These are phyloP conservation scores for Graptemys geographica DNA, from an alignment of 2,797 vertebrate genomes.

Conservation along the genomic window DNA sequence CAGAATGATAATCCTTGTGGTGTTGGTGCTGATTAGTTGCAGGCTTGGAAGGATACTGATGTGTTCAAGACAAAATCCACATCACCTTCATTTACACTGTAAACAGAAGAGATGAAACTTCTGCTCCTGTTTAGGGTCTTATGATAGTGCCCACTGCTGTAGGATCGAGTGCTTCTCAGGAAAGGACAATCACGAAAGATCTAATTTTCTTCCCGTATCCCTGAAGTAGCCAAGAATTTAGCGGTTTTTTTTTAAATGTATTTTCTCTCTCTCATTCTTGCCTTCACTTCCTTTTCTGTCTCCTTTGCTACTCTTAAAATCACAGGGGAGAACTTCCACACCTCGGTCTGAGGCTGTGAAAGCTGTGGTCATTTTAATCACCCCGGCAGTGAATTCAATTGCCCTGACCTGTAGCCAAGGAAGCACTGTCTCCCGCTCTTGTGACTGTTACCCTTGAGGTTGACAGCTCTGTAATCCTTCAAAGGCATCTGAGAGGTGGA, in stretches of 20 bases:
- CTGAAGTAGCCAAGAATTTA: neutral
- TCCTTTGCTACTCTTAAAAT: neutral
- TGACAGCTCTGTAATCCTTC: neutral
- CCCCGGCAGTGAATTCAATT: neutral
- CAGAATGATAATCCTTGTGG: neutral
- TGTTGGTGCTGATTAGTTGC: rapidly evolving
- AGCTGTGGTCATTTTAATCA: neutral
- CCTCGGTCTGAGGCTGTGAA: neutral
- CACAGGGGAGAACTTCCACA: neutral
- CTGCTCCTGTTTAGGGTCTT: rapidly evolving
- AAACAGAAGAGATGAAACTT: neutral
- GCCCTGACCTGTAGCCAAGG: neutral
- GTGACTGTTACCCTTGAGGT: neutral
- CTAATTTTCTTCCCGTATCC: neutral
- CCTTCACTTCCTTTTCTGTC: neutral
- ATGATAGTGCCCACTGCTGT: neutral
- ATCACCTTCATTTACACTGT: neutral
- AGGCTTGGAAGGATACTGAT: rapidly evolving
- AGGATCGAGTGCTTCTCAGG: neutral
- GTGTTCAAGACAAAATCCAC: neutral
- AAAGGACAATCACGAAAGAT: neutral
- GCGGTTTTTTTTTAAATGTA: neutral
- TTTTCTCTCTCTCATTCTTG: neutral
- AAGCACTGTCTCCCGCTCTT: neutral
- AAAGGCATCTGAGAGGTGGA: neutral